These are phyloP conservation scores for Heterochromis multidens DNA, from an alignment of 2,113 vertebrate species.

Conservation along the genomic window DNA sequence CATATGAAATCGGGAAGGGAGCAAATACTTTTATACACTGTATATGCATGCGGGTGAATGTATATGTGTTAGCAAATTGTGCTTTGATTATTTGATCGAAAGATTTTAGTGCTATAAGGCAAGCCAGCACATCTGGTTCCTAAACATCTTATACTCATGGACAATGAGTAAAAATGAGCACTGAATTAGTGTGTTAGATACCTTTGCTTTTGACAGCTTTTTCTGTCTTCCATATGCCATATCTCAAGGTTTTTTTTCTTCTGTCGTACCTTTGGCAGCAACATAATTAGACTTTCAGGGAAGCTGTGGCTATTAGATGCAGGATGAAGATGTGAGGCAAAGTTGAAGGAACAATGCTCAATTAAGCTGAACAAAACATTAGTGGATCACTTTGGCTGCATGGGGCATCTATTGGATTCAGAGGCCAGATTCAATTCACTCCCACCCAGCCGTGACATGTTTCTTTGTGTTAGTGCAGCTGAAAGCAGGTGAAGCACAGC, in stretches of 20 bases:
- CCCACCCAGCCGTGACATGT: slow-evolving; percentile 68
- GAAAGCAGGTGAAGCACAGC: slow-evolving; percentile 53
- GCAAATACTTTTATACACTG: background rate
- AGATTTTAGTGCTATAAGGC: background rate
- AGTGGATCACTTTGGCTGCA: slow-evolving; percentile 72
- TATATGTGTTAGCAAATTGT: background rate
- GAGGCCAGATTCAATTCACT: slow-evolving; percentile 68
- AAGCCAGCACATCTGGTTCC: background rate
- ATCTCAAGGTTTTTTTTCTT: slow-evolving; percentile 47
- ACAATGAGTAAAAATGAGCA: slow-evolving; percentile 21
- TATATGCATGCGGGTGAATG: background rate
- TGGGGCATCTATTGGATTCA: slow-evolving; percentile 68
- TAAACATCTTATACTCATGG: slow-evolving; percentile 17
- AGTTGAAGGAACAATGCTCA: slow-evolving; percentile 75
- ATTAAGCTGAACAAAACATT: slow-evolving; percentile 78
- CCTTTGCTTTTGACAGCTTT: background rate
- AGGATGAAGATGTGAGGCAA: slow-evolving; percentile 67
- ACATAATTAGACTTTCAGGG: slow-evolving; percentile 65
- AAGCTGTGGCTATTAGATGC: slow-evolving; percentile 56
- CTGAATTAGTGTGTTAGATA: background rate
- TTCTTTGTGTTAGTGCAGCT: slow-evolving; percentile 49
- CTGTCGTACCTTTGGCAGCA: slow-evolving; percentile 49
- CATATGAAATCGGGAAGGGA: background rate
- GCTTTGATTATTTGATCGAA: background rate
- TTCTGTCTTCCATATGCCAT: background rate